These are phyloP conservation scores for Ochotona princeps DNA, from an alignment of 2,113 vertebrate species.

Conservation along the genomic window DNA sequence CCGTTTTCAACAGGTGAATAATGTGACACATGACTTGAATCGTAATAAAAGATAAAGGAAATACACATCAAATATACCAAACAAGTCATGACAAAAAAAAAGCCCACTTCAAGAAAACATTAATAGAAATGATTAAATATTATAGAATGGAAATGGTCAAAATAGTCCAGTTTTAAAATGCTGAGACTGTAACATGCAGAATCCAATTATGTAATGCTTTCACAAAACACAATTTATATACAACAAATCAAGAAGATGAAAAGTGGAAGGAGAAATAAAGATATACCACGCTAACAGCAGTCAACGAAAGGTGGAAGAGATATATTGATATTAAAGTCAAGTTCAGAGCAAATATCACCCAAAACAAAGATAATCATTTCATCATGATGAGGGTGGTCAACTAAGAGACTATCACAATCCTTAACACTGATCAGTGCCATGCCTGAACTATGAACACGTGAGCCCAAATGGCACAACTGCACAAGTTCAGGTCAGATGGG, in stretches of 20 bases:
- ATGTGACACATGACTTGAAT: neutral
- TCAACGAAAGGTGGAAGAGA: neutral
- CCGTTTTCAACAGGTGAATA: too few relatives aligned
- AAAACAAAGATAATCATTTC: too few relatives aligned
- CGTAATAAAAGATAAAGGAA: neutral
- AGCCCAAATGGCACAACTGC: too few relatives aligned
- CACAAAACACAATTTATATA: neutral
- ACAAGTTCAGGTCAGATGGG: too few relatives aligned
- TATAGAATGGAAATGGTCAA: neutral
- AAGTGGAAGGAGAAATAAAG: neutral
- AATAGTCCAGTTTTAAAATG: neutral
- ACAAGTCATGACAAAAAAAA: slow-evolving; percentile 34
- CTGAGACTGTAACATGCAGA: neutral
- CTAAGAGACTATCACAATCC: too few relatives aligned
- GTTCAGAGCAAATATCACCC: too few relatives aligned
- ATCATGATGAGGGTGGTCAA: too few relatives aligned
- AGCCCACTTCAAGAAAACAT: neutral
- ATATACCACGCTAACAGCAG: neutral
- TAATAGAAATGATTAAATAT: neutral
- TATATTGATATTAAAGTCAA: too few relatives aligned
- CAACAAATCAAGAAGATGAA: neutral
- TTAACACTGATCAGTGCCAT: too few relatives aligned
- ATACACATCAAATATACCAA: neutral
- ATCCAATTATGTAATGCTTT: neutral
- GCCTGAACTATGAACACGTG: too few relatives aligned